Evolutionary conservation across 2,797 vertebrate species (phyloP).

Genomic region (Urosaurus nigricauda): DNA sequence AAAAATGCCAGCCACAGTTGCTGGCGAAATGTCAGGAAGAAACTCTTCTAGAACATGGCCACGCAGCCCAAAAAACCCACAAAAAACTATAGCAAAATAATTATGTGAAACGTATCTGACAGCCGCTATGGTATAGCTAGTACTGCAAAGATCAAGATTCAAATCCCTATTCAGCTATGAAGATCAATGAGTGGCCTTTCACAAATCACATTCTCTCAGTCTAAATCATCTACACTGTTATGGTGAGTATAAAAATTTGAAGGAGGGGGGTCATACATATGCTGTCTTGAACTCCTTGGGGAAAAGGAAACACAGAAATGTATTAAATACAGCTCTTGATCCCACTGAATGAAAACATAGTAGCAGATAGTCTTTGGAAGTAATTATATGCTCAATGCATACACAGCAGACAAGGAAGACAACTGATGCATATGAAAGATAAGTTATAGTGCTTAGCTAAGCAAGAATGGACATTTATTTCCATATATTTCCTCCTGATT

Average conservation of each 20-base stretch:
- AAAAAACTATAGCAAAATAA: no score
- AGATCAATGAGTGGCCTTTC: background rate
- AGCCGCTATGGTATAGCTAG: background rate
- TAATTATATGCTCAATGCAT: background rate
- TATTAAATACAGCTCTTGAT: background rate
- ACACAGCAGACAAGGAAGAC: background rate
- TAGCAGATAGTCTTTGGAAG: background rate
- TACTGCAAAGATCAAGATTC: background rate
- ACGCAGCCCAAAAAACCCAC: no score
- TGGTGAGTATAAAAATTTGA: background rate
- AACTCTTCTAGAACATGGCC: no score
- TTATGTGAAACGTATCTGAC: background rate
- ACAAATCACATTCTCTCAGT: background rate
- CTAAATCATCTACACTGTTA: background rate
- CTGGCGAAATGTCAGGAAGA: no score
- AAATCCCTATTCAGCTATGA: background rate
- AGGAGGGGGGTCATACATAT: background rate
- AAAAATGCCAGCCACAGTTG: no score
- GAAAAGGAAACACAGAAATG: background rate
- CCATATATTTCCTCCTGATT: background rate
- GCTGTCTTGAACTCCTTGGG: background rate
- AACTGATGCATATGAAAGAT: background rate
- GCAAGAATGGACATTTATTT: background rate
- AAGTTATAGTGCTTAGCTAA: background rate
- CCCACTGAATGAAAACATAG: background rate